A percentile compares a stretch with the other conserved stretches of the same genome.
phyloP scores from a whole-genome alignment of 2,888 invertebrate species.

The Mythimna lalbum region DNA sequence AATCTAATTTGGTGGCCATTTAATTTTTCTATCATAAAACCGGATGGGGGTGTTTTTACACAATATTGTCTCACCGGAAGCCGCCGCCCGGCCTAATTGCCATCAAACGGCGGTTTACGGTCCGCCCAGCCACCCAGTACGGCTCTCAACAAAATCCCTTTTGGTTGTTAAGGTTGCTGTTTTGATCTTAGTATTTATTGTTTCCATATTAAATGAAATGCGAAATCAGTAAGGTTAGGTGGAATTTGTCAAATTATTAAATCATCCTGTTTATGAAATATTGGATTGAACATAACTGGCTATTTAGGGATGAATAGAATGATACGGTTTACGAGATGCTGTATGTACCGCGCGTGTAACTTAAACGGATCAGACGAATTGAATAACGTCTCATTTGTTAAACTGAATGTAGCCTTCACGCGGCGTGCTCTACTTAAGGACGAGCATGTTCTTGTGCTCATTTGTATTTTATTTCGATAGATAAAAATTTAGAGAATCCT shows the following conservation, averaged over 20 bases:
- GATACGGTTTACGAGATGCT: constrained; percentile 29
- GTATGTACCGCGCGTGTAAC: constrained; percentile 31
- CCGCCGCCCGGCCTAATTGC: constrained; percentile 52
- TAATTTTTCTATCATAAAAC: constrained; percentile 66
- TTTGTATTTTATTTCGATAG: constrained; percentile 4
- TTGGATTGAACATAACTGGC: constrained; percentile 11
- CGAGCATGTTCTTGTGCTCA: constrained; percentile 11
- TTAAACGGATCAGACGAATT: constrained; percentile 40
- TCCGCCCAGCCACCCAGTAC: neutral
- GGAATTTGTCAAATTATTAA: constrained; percentile 29
- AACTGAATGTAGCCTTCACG: constrained; percentile 22
- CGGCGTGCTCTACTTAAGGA: neutral
- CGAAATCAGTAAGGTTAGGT: constrained; percentile 26
- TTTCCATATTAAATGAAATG: constrained; percentile 48
- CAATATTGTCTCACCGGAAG: constrained; percentile 66
- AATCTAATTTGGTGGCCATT: constrained; percentile 72
- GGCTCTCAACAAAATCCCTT: constrained; percentile 57
- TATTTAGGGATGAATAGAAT: constrained; percentile 22
- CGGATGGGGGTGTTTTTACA: constrained; percentile 64
- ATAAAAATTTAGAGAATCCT: neutral
- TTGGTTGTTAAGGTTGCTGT: constrained; percentile 37
- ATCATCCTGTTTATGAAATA: constrained; percentile 25
- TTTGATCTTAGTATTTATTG: constrained; percentile 58
- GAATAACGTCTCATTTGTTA: constrained; percentile 44
- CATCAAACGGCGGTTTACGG: constrained; percentile 52